Base-by-base conservation (phyloP, 1,140 invertebrate genomes). In the Halesus radiatus region DNA sequence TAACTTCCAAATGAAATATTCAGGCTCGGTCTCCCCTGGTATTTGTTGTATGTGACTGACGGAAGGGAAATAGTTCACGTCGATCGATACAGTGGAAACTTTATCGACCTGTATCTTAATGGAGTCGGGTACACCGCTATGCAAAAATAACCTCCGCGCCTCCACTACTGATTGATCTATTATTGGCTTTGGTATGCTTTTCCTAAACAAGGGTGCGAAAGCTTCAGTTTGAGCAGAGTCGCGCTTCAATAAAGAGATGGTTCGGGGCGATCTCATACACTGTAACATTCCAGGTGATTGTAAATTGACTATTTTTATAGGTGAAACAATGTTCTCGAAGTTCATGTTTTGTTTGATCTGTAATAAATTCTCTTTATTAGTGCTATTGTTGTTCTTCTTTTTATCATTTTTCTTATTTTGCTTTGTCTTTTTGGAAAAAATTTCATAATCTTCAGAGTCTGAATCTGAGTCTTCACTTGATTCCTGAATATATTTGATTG, bases 171-270 rank as follows among this genome's bases (percentile, higher is more conserved):
- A 86, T 22, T 87, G 87, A 89, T 91, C 90, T 3, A 89, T 82
- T 83, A 89, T 88, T 45, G 88, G 87, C 87, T 92, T 93, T 13
- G 89, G 84, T 18, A 87, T 4, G 52, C 85, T 84, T 64, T 87
- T 87, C 3, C 88, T 78, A 86, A 93, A 93, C n/a, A 93, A 87
- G n/a, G 92, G 92, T 8, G 92, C 92, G 54, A 93, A 84, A 85
- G 90, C 91, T 66, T 77, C 45, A 50, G 75, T 80, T 32, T 22
- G 32, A 64, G 23, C 4, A 60, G 73, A 78, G 66, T 16, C 53
- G 3, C 53, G 3, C 80, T 78, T 62, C 29, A 54, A 20, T 76
- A 79, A 50, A 60, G 32, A 56, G 16, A 15, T 81, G 26, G 37
- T 50, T 50, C 45, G 22, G 16, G 58, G 79, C 18, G 76, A 74